phyloP scores from a whole-genome alignment of 2,888 invertebrate genomes.

The Andrena fulva region DNA sequence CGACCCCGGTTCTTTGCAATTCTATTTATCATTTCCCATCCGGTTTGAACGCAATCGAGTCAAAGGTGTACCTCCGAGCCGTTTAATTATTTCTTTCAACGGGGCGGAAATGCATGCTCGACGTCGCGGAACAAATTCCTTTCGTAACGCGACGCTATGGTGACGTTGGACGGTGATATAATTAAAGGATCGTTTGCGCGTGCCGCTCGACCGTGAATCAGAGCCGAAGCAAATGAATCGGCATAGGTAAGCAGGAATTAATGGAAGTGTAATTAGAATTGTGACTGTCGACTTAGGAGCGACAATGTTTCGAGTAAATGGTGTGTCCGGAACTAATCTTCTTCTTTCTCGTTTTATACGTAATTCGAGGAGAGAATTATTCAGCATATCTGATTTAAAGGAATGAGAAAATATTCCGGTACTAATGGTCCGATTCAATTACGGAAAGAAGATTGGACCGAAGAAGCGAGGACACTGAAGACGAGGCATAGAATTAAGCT shows the following conservation, averaged over 20 bases:
- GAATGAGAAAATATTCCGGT: no score
- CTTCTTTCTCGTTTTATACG: background rate
- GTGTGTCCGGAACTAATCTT: background rate
- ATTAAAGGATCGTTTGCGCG: slow-evolving; percentile 33
- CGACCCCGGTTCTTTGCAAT: background rate
- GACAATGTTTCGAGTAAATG: background rate
- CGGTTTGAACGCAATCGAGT: background rate
- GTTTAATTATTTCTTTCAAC: slow-evolving; percentile 58
- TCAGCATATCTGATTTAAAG: no score
- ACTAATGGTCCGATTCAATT: no score
- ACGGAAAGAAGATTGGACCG: no score
- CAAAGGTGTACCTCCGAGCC: slow-evolving; percentile 17
- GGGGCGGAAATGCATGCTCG: slow-evolving; percentile 37
- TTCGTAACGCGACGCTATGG: slow-evolving; percentile 16
- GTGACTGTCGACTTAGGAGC: background rate
- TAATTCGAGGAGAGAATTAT: background rate
- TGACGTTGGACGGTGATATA: slow-evolving; percentile 21
- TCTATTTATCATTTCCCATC: slow-evolving; percentile 21
- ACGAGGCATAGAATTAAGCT: no score
- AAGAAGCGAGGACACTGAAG: no score
- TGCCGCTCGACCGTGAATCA: slow-evolving; percentile 17
- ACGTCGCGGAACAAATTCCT: slow-evolving; percentile 32
- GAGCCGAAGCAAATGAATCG: slow-evolving; percentile 19
- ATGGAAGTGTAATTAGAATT: slow-evolving; percentile 8
- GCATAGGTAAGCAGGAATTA: background rate